A percentile compares a stretch with the other conserved stretches of the same genome.
These are phyloP conservation scores for Aphaenogaster ashmeadi DNA, from an alignment of 1,140 invertebrate genomes.

Conservation along the genomic window DNA sequence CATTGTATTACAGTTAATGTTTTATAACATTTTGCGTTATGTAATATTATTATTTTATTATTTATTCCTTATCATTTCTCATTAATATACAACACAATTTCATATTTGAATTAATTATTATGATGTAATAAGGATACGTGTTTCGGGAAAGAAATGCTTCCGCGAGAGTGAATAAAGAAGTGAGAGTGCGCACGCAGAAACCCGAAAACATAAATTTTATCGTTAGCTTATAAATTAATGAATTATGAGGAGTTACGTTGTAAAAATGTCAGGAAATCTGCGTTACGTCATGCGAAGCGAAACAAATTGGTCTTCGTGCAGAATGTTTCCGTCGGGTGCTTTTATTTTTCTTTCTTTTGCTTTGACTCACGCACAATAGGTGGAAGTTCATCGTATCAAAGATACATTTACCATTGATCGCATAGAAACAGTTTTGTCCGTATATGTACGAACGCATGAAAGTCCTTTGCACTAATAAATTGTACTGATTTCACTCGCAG, in stretches of 20 bases:
- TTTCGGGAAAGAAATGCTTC: neutral
- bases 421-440: neutral
- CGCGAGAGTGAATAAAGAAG: slow-evolving; percentile 41
- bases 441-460: neutral
- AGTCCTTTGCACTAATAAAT: slow-evolving; percentile 22
- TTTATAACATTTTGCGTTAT: neutral
- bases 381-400: neutral
- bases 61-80: neutral
- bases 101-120: neutral
- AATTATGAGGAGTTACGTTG: neutral
- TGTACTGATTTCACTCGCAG: slow-evolving; percentile 13
- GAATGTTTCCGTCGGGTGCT: neutral
- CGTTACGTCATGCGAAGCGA: slow-evolving; percentile 25
- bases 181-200: slow-evolving; percentile 37
- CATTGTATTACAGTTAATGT: neutral
- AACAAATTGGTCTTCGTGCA: slow-evolving; percentile 13
- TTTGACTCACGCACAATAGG: neutral
- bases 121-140: neutral
- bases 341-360: neutral
- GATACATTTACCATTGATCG: neutral
- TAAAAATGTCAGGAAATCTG: slow-evolving; percentile 14
- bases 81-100: neutral
- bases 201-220: slow-evolving; percentile 32
- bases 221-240: neutral
- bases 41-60: neutral